A percentile compares a stretch with the other conserved stretches of the same genome.
These are phyloP conservation scores for Oligia latruncula DNA, from an alignment of 2,888 invertebrate genomes.

Conservation along the genomic window DNA sequence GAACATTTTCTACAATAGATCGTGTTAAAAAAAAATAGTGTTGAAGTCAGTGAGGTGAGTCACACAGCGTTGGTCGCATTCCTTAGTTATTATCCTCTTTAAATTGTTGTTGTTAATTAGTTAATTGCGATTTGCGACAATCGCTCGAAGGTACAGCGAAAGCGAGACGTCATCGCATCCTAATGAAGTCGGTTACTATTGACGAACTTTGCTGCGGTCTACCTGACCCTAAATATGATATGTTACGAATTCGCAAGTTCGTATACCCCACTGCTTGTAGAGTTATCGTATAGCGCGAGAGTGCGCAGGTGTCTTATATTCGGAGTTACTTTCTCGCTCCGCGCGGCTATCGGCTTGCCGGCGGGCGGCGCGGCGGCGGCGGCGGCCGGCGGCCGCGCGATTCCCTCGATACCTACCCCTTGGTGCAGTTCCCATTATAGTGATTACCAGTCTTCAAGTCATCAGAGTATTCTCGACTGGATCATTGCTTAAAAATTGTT, in stretches of 20 bases:
- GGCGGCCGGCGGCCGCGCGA: not conserved
- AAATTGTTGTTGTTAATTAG: slow-evolving; percentile 59
- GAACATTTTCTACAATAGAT: not conserved
- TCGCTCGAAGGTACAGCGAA: slow-evolving; percentile 43
- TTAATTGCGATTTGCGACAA: slow-evolving; percentile 49
- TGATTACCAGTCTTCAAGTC: too few species aligned
- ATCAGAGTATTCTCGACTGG: not conserved
- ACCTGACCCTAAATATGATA: slow-evolving; percentile 9
- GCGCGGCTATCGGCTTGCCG: slow-evolving; percentile 1
- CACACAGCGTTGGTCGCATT: slow-evolving; percentile 49
- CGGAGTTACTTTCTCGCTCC: slow-evolving; percentile 57
- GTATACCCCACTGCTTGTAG: slow-evolving; percentile 2
- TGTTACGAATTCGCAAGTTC: slow-evolving; percentile 1
- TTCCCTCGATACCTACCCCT: not conserved
- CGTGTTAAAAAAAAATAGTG: slow-evolving; percentile 13
- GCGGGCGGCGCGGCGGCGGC: not conserved
- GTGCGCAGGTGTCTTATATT: slow-evolving; percentile 42
- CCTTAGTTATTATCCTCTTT: slow-evolving; percentile 51
- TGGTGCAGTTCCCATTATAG: not conserved
- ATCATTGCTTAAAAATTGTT: not conserved
- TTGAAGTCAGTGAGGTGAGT: slow-evolving; percentile 48
- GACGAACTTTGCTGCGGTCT: not conserved
- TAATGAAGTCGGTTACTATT: slow-evolving; percentile 6
- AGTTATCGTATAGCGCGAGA: slow-evolving; percentile 49
- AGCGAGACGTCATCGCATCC: slow-evolving; percentile 34